Base-by-base conservation (phyloP, 2,888 invertebrate species). In the Ectemnius continuus region DNA sequence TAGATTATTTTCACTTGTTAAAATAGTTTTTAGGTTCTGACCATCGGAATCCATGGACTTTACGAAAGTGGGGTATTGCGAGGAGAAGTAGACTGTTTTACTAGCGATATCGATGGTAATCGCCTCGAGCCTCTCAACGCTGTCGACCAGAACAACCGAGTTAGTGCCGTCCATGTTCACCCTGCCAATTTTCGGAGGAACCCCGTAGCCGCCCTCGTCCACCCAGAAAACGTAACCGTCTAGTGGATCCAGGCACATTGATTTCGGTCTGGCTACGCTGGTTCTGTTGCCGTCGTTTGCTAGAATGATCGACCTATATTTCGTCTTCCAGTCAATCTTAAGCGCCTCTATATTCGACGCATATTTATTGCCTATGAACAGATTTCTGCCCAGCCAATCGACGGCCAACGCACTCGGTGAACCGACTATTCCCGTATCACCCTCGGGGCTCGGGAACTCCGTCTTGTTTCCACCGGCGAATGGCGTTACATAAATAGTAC, bases 311-410 rank as follows among this genome's bases (percentile, higher is more conserved):
- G 96, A 94, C 57, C 98, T 93, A 89, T 96, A 96, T 87, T 96
- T 95, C 0, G 94, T 93, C 88, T 97, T 96, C 0, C 97, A 96
- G 86, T 97, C 97, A 0, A 97, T 94, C 80, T 96, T 94, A 0
- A 98, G 93, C 1, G 97, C 94, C 91, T 98, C 98, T 78, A 99
- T 96, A 81, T 97, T 98, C 67, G 97, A 96, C 1, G 97, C 97
- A 2, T 95, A 93, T 48, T 95, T 94, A 87, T 98, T 99, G 28
- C 97, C 98, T 90, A 99, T 95, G 90, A 96, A 99, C 47, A 99
- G 91, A 91, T 99, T 99, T 67, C 98, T 93, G 3, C 99, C 98
- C 23, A 99, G 93, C 99, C 99, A 99, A 90, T 99, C 99, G 87
- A 98, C 97, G 0, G 99, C 98, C 56, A 99, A 94, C 0, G 97